A percentile compares a stretch with the other conserved stretches of the same genome.
These are phyloP conservation scores for Scopus umbretta DNA, from an alignment of 2,113 vertebrate genomes.

Conservation along the genomic window DNA sequence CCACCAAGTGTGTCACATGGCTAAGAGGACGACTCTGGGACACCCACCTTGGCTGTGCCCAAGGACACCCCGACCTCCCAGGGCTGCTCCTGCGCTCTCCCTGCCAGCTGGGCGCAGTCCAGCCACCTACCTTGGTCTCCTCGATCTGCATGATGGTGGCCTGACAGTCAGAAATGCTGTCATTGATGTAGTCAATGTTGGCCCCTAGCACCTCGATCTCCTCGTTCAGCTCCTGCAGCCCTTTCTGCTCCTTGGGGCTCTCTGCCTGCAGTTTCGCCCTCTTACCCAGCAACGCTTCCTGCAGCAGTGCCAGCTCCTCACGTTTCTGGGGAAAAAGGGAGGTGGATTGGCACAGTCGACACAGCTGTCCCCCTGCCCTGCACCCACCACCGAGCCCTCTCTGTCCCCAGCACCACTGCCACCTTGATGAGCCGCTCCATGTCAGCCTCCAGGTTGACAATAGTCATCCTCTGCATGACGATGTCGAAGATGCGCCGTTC, in stretches of 20 bases:
- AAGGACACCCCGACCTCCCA: not conserved
- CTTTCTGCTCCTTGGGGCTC: constrained; percentile 82
- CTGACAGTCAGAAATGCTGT: constrained; percentile 94
- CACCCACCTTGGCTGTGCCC: not conserved
- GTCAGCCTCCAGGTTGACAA: constrained; percentile 89
- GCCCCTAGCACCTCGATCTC: constrained; percentile 93
- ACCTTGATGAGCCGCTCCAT: constrained; percentile 98
- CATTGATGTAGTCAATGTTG: constrained; percentile 97
- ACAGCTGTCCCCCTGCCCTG: accelerated
- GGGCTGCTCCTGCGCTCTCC: not conserved
- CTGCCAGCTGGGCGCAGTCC: not conserved
- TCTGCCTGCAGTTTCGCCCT: constrained; percentile 81
- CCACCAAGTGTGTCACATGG: not conserved
- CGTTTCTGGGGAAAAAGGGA: constrained; percentile 80
- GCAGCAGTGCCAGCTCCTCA: constrained; percentile 89
- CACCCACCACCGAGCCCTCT: not conserved
- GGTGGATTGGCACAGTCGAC: not conserved
- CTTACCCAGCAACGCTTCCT: constrained; percentile 85
- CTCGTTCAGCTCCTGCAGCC: constrained; percentile 89
- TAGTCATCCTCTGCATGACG: constrained; percentile 97
- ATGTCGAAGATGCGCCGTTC: constrained; percentile 90
- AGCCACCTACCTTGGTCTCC: constrained; percentile 84
- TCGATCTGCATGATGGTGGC: constrained; percentile 97
- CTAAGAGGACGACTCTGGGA: not conserved
- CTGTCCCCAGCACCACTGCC: not conserved